Conservation (phyloP, 2,888 invertebrate species). For the Biston betularia region DNA sequence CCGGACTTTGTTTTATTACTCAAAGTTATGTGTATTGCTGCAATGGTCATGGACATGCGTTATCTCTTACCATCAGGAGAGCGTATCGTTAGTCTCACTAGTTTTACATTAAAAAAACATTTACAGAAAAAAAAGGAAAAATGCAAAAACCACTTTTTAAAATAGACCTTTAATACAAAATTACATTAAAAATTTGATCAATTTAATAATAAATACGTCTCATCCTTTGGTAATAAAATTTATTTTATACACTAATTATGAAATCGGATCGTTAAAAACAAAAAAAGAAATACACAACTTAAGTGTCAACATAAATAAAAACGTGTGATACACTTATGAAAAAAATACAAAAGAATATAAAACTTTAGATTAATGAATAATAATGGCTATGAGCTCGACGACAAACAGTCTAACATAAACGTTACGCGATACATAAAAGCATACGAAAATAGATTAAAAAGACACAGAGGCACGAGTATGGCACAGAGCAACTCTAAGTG, state of each 20-base stretch:
- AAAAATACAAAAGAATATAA: conserved; percentile 66
- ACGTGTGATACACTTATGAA: conserved; percentile 35
- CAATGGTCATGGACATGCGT: too few relatives aligned
- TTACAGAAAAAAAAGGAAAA: too few relatives aligned
- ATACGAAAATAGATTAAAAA: conserved; percentile 67
- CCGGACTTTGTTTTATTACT: too few relatives aligned
- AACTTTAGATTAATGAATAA: conserved; percentile 65
- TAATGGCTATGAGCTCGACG: conserved; percentile 63
- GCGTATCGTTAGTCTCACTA: too few relatives aligned
- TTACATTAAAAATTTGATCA: conserved; percentile 61
- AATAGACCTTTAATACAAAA: conserved; percentile 83
- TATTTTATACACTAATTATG: conserved; percentile 58
- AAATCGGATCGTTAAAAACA: conserved; percentile 56
- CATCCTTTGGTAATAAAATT: conserved; percentile 70
- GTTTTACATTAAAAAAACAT: too few relatives aligned
- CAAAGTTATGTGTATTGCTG: too few relatives aligned
- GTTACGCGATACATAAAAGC: conserved; percentile 79
- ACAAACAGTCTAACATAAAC: conserved; percentile 67
- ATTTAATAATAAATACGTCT: conserved; percentile 74
- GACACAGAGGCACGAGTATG: conserved; percentile 72
- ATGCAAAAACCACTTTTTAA: conserved; percentile 53
- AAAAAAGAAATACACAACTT: conserved; percentile 45
- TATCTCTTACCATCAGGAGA: too few relatives aligned
- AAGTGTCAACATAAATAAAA: conserved; percentile 49
- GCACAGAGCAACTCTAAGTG: conserved; percentile 80